These are phyloP conservation scores for Puffinus mauretanicus DNA, from an alignment of 2,113 vertebrate species.

Conservation along the genomic window DNA sequence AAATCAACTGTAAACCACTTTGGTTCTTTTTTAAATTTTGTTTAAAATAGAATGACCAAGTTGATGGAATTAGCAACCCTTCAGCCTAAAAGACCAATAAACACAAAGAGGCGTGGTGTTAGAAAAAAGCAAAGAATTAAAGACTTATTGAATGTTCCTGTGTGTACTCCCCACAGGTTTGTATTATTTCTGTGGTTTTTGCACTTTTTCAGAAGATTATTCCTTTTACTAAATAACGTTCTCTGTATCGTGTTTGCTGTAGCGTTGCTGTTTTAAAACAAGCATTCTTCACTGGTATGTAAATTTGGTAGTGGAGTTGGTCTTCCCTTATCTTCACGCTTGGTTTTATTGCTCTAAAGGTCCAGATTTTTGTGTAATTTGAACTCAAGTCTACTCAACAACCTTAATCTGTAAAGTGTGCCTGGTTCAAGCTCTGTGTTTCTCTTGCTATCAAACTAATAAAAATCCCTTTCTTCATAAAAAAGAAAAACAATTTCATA, in stretches of 20 bases:
- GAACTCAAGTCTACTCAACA: not conserved
- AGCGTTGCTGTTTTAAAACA: not conserved
- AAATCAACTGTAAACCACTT: not conserved
- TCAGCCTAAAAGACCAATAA: constrained; percentile 88
- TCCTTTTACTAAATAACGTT: not conserved
- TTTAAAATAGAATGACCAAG: constrained; percentile 82
- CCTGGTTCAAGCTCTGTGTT: not conserved
- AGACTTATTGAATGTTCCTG: constrained; percentile 83
- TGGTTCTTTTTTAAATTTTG: not conserved
- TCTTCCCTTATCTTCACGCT: not conserved
- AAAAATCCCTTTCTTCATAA: not conserved
- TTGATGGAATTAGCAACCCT: constrained; percentile 91
- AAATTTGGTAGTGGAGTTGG: not conserved
- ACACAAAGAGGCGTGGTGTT: constrained; percentile 78
- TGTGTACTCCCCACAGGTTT: constrained; percentile 83
- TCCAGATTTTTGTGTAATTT: not conserved
- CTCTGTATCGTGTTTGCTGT: not conserved
- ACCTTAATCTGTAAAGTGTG: not conserved
- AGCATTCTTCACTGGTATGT: not conserved
- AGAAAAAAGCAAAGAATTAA: constrained; percentile 93
- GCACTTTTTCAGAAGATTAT: not conserved
- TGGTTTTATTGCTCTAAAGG: not conserved
- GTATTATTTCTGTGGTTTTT: not conserved
- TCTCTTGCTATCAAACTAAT: not conserved
- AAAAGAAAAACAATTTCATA: not conserved